Percentiles rank a stretch among this genome's conserved stretches.
Evolutionary conservation across 2,888 invertebrate genomes (phyloP).

Genomic region (Microplitis manilae): DNA sequence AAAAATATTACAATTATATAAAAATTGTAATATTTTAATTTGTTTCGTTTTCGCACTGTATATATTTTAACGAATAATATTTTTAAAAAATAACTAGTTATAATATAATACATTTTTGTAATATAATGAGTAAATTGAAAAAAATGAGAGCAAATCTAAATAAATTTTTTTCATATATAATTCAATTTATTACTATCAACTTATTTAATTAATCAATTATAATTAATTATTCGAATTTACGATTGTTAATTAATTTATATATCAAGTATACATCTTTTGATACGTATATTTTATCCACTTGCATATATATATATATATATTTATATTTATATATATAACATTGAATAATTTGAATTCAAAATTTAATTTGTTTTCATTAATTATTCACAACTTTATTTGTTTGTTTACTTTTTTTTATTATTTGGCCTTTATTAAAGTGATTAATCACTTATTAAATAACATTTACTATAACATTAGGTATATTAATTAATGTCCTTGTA

Average conservation of each 20-base stretch:
- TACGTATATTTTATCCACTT: neutral
- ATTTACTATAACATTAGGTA: slow-evolving; percentile 39
- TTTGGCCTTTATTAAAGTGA: neutral
- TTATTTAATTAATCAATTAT: neutral
- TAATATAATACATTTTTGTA: neutral
- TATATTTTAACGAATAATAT: too few species aligned
- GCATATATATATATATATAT: neutral
- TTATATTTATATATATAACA: neutral
- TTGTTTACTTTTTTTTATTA: slow-evolving; percentile 15
- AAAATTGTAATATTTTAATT: too few species aligned
- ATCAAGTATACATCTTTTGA: neutral
- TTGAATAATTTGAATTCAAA: neutral
- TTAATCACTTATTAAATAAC: slow-evolving; percentile 9
- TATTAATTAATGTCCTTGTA: slow-evolving; percentile 38
- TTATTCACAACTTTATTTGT: neutral
- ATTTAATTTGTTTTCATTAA: neutral
- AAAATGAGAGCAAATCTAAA: neutral
- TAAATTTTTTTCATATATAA: neutral
- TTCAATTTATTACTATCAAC: neutral
- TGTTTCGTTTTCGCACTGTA: too few species aligned
- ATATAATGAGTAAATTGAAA: neutral
- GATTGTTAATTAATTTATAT: neutral
- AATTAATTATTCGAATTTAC: neutral
- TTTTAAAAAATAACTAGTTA: neutral
- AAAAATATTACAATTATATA: too few species aligned